These are phyloP conservation scores for Cydia splendana DNA, from an alignment of 1,140 invertebrate species.

Conservation along the genomic window DNA sequence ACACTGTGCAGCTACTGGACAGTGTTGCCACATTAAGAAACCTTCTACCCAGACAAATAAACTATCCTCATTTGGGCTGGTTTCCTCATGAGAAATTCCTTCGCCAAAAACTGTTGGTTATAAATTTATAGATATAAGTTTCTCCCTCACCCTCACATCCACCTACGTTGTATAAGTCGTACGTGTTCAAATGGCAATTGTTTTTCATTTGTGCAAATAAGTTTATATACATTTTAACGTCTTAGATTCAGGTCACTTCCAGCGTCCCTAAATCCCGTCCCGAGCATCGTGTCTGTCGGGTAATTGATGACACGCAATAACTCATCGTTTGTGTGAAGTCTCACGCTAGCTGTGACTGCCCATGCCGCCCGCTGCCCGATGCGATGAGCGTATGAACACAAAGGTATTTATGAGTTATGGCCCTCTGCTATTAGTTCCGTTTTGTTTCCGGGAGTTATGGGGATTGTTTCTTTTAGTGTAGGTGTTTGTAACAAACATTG, in stretches of 20 bases:
- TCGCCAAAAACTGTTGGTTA: too few species aligned
- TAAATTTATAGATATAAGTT: too few species aligned
- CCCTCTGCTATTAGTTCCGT: slow-evolving; percentile 28
- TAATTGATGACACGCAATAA: slow-evolving; percentile 75
- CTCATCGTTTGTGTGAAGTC: slow-evolving; percentile 73
- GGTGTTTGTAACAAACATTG: neutral
- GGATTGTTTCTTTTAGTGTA: neutral
- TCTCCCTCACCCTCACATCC: too few species aligned
- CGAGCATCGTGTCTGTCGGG: slow-evolving; percentile 55
- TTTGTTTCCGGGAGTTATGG: slow-evolving; percentile 10
- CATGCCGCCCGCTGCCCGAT: slow-evolving; percentile 23
- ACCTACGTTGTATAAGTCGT: too few species aligned
- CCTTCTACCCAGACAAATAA: too few species aligned
- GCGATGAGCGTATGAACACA: slow-evolving; percentile 23
- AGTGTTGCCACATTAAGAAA: too few species aligned
- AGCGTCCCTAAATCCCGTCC: neutral
- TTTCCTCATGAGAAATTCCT: too few species aligned
- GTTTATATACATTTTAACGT: too few species aligned
- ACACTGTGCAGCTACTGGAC: too few species aligned
- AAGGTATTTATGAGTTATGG: slow-evolving; percentile 33
- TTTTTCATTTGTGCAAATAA: too few species aligned
- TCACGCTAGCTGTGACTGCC: slow-evolving; percentile 49
- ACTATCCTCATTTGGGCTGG: too few species aligned
- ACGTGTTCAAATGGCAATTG: too few species aligned
- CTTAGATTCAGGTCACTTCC: slow-evolving; percentile 28